Percentiles rank a stretch among this genome's conserved stretches.
Evolutionary conservation across 2,113 vertebrate species (phyloP).

Genomic region (Peromyscus leucopus): DNA sequence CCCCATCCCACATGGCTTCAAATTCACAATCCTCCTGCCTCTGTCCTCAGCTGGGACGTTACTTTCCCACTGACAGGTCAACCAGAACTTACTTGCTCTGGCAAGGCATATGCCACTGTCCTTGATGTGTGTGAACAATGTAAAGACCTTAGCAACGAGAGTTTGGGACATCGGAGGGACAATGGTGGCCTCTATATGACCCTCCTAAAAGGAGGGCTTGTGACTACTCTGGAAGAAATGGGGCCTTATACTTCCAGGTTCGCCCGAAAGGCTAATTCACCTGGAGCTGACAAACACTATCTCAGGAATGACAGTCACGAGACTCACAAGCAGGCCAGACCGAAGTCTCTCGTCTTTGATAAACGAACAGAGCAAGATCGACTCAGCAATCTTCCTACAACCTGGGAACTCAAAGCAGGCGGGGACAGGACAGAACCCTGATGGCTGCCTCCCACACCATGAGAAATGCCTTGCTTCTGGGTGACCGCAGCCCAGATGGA

Average conservation of each 20-base stretch:
- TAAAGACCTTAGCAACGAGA: not conserved
- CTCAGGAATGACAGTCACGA: not conserved
- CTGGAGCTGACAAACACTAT: no score
- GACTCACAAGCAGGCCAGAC: not conserved
- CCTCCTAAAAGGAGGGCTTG: not conserved
- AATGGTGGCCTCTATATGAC: not conserved
- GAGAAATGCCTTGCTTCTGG: not conserved
- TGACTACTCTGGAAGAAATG: not conserved
- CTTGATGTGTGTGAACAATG: not conserved
- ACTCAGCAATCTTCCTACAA: not conserved
- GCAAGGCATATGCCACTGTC: not conserved
- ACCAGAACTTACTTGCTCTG: no score
- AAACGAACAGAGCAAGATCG: not conserved
- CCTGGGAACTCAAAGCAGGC: not conserved
- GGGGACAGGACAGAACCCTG: not conserved
- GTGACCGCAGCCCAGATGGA: not conserved
- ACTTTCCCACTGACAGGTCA: not conserved
- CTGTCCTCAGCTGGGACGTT: no score
- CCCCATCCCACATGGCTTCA: not conserved
- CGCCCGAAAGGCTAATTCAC: no score
- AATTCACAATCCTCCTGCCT: not conserved
- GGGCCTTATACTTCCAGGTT: not conserved
- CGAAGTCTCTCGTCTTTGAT: not conserved
- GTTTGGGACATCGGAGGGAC: not conserved
- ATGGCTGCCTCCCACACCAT: not conserved